Base-by-base conservation (phyloP, 2,113 vertebrate species). In the Rousettus leschenaultii region DNA sequence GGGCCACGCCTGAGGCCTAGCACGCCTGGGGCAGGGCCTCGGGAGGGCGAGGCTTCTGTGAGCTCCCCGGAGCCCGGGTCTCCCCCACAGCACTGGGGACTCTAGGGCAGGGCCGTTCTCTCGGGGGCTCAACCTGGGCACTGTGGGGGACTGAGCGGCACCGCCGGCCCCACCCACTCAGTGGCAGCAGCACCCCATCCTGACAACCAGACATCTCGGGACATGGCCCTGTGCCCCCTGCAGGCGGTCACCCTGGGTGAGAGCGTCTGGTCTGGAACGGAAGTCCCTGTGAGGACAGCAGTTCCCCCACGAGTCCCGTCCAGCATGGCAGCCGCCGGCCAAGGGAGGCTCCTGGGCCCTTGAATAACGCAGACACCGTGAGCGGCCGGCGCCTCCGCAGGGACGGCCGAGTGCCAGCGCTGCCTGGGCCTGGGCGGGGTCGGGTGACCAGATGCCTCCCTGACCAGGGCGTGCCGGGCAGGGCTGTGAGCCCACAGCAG, bases 341-440 rank as follows among this genome's bases (percentile, higher is more conserved):
- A 18, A 14, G 10, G 3, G 57, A 45, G 70, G 78, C 28, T 26
- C 55, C 30, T 5, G 6, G 59, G 70, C 35, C 79, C 61, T 7
- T 8, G 30, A 51, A 38, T 7, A 55, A 61, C 57, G 33, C 6
- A 28, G 48, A 4, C 38, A 21, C 21, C 10, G 51, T 5, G 51
- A 0, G 6, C 4, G 22, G 24, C 16, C 0, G 18, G 51, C 0
- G 33, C 43, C 63, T 24, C 82, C 19, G 5, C 7, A 65, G 59
- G 30, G 43, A 70, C 4, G 0, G 51, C 74, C 19, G 1, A 12
- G 33, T 0, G 2, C 24, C 2, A 3, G 1, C 16, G 35, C 55
- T 2, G 24, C 35, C 53, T 6, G 68, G 43, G 28, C n/a, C 5
- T 40, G 48, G 70, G 45, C 35, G 1, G 28, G 71, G 59, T 5